Conservation (phyloP, 1,140 invertebrate species). For the Dendroctonus valens region DNA sequence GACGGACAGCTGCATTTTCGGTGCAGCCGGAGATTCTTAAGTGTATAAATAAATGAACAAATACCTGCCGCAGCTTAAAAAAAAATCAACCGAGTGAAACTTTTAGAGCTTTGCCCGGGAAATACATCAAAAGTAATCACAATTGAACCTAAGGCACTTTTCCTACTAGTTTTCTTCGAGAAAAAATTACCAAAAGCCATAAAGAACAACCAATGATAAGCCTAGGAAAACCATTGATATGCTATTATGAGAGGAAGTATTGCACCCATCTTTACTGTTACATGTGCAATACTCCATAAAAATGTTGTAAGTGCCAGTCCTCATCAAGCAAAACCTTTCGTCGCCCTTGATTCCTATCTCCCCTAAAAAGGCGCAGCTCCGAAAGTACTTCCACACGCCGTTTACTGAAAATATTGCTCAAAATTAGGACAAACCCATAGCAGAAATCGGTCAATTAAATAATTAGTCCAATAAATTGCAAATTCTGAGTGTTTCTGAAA, state of each 20-base stretch:
- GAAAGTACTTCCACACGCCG: slow-evolving; percentile 86
- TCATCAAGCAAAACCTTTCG: slow-evolving; percentile 86
- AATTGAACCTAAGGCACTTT: not conserved
- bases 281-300: slow-evolving; percentile 93
- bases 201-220: not conserved
- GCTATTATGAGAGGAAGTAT: slow-evolving; percentile 53
- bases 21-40: too few relatives aligned
- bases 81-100: not conserved
- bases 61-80: not conserved
- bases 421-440: not conserved
- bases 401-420: slow-evolving; percentile 63
- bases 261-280: slow-evolving; percentile 90
- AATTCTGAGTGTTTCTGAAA: not conserved
- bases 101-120: not conserved
- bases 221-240: slow-evolving; percentile 30
- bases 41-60: too few relatives aligned
- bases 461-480: not conserved
- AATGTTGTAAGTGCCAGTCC: slow-evolving; percentile 89
- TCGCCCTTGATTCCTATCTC: slow-evolving; percentile 87
- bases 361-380: slow-evolving; percentile 86
- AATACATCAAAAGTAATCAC: not conserved
- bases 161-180: not conserved
- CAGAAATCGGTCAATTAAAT: not conserved
- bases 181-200: not conserved
- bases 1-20: too few relatives aligned